phyloP scores from a whole-genome alignment of 2,113 vertebrate genomes.

The Vombatus ursinus region DNA sequence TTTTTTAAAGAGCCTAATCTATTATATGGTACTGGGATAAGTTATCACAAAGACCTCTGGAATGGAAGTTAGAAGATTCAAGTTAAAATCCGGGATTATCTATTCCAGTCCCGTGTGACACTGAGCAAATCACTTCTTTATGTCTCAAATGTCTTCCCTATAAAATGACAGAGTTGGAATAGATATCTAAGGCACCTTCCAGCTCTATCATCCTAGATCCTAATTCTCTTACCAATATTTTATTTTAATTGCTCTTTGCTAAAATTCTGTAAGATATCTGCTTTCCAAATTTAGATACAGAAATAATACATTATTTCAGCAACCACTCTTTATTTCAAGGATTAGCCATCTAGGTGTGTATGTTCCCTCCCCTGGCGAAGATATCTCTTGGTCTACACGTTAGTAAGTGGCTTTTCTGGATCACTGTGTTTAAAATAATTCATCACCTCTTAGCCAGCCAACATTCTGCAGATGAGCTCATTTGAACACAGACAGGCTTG shows the following conservation, averaged over 20 bases:
- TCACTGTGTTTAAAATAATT: background rate
- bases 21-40: background rate
- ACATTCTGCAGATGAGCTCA: background rate
- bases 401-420: background rate
- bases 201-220: background rate
- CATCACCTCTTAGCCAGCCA: background rate
- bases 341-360: background rate
- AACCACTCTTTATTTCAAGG: background rate
- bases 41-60: too few species aligned
- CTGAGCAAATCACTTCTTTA: background rate
- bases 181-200: background rate
- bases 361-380: background rate
- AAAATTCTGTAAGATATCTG: background rate
- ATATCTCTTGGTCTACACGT: background rate
- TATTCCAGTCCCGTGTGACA: background rate
- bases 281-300: background rate
- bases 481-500: background rate
- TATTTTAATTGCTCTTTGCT: background rate
- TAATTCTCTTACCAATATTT: background rate
- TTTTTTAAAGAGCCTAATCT: too few species aligned
- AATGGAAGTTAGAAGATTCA: background rate
- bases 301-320: background rate
- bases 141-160: background rate
- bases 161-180: background rate
- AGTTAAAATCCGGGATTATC: background rate